Evolutionary conservation across 1,140 invertebrate genomes (phyloP), one percentile per base, ranked within the genome.

Genomic region (Dreissena polymorpha): DNA sequence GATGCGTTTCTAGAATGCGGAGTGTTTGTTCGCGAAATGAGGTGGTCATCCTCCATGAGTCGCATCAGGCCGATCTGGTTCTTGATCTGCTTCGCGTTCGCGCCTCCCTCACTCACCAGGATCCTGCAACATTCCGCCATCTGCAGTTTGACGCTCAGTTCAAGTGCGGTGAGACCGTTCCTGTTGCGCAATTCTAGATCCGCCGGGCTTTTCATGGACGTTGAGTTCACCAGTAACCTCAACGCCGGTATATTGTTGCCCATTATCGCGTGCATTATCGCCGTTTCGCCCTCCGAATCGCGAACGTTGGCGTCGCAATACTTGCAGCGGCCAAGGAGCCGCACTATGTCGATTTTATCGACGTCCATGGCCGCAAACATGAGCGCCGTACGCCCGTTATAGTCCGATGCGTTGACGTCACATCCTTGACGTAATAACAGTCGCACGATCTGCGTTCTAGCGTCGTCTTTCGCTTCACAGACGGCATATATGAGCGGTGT

Each of bases 321-420:
- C 49, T 83, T 83, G 27, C 74, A 77, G 49, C 81, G 64, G 13
- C 64, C 25, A 0, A 83, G n/a, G 27, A 83, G 55, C 18, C 81
- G 51, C 7, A 83, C 81, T 10, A 83, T 12, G 39, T 83, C 81
- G 14, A 83, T 25, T 77, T 83, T 83, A n/a, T 83, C 81, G 7
- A 49, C 50, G 27, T 83, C 73, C 81, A 83, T 83, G 18, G 96
- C 95, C 8, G 97, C 97, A 91, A 97, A 97, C 97, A 98, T 98
- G 57, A 98, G 92, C 14, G 97, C 96, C 5, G 97, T 97, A 80
- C 96, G 97, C 16, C 97, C 97, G 91, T 98, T 97, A 89, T 97
- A 96, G 89, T 98, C 97, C 92, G 96, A 96, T 79, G 97, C 96
- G 90, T 98, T 98, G 10, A 97, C 95, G 87, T 97, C 97, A 6